Conservation (phyloP, 2,888 invertebrate genomes). For the Phortica okadai region DNA sequence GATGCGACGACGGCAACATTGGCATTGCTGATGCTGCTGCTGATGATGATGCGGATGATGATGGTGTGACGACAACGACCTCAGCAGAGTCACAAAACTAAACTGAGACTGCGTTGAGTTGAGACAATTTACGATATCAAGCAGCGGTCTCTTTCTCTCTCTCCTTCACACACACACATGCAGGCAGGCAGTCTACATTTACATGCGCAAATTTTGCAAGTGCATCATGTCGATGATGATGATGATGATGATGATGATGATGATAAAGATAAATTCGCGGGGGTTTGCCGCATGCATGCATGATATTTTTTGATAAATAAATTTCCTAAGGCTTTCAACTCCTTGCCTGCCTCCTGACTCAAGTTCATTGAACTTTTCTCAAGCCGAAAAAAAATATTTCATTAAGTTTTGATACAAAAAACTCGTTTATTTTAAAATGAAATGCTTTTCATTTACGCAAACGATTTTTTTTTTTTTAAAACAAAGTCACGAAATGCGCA, state of each 20-base stretch:
- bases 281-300: conserved; percentile 12
- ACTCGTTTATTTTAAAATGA: neutral
- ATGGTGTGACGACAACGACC: conserved; percentile 8
- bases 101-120: neutral
- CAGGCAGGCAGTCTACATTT: neutral
- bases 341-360: neutral
- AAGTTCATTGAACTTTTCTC: conserved; percentile 61
- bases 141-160: neutral
- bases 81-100: neutral
- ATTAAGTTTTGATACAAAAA: neutral
- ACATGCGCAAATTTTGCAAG: neutral
- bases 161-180: conserved; percentile 1
- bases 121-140: conserved; percentile 25
- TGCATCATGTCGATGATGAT: neutral
- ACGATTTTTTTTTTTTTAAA: no score
- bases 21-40: neutral
- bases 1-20: neutral
- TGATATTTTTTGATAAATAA: conserved; percentile 71
- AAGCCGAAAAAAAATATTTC: neutral
- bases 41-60: neutral
- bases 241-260: neutral
- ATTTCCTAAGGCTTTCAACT: conserved; percentile 66
- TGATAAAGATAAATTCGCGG: neutral
- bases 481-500: no score
- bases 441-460: no score